phyloP scores from a whole-genome alignment of 2,888 invertebrate species.

The Ochropleura plecta region DNA sequence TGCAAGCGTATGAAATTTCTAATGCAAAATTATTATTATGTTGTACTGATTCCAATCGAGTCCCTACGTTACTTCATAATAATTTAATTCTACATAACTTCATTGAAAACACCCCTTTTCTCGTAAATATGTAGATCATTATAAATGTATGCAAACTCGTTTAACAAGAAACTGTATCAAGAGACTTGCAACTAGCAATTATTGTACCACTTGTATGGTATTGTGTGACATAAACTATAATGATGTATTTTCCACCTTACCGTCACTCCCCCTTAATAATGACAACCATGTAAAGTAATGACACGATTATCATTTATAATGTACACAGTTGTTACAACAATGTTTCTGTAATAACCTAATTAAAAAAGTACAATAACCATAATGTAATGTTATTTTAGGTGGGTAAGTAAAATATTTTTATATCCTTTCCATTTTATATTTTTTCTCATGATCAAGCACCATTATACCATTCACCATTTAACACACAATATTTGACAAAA shows the following conservation, averaged over 20 bases:
- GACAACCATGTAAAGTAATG: not conserved
- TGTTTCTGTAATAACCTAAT: not conserved
- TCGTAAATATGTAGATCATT: constrained; percentile 41
- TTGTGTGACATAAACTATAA: not conserved
- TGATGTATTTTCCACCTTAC: not conserved
- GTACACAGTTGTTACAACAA: not conserved
- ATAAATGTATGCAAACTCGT: constrained; percentile 43
- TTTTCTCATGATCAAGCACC: no score
- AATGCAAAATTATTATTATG: not conserved
- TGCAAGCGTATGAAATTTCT: not conserved
- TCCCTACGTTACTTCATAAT: not conserved
- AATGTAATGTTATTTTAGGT: not conserved
- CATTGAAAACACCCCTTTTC: constrained; percentile 7
- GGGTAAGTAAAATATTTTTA: not conserved
- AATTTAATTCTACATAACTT: not conserved
- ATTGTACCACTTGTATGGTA: not conserved
- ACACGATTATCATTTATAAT: not conserved
- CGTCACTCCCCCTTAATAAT: not conserved
- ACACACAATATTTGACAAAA: not conserved
- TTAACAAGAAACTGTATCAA: constrained; percentile 6
- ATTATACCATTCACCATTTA: no score
- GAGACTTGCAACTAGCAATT: not conserved
- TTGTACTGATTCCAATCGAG: not conserved
- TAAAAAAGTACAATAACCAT: not conserved
- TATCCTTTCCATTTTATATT: not conserved